These are phyloP conservation scores for Acanthurus tractus DNA, from an alignment of 2,797 vertebrate genomes.

Conservation along the genomic window DNA sequence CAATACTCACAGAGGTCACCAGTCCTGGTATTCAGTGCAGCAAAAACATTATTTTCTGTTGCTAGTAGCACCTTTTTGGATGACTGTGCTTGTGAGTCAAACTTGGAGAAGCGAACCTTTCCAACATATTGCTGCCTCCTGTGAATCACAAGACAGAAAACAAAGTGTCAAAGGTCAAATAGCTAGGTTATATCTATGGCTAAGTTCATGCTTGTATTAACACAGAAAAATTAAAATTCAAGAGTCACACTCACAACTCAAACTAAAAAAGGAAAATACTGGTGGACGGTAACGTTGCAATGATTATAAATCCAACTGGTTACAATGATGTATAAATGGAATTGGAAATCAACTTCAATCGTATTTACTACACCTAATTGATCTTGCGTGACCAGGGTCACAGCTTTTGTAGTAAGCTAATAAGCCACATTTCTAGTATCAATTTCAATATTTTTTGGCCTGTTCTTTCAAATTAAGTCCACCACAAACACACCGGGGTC, in stretches of 20 bases:
- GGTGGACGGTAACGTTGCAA: background rate
- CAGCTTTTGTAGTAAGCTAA: background rate
- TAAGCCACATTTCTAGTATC: background rate
- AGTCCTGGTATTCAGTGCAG: constrained; percentile 92
- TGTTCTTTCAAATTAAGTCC: constrained; percentile 29
- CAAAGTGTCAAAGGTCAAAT: constrained; percentile 3
- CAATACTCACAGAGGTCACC: constrained; percentile 93
- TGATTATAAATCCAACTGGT: background rate
- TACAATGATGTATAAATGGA: background rate
- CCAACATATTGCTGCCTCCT: constrained; percentile 97
- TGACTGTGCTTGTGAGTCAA: constrained; percentile 90
- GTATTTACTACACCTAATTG: background rate
- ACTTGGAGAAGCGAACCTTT: constrained; percentile 92
- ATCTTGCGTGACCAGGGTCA: background rate
- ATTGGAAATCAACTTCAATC: background rate
- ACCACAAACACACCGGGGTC: constrained; percentile 49
- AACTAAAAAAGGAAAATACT: background rate
- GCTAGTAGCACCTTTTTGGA: constrained; percentile 94
- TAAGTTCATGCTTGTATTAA: background rate
- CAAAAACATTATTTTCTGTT: constrained; percentile 95
- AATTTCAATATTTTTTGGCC: background rate
- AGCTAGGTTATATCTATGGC: background rate
- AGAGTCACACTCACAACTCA: background rate
- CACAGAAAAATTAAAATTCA: background rate
- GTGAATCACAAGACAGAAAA: constrained; percentile 34